These are phyloP conservation scores for Athene cunicularia DNA, from an alignment of 2,113 vertebrate species.

Conservation along the genomic window DNA sequence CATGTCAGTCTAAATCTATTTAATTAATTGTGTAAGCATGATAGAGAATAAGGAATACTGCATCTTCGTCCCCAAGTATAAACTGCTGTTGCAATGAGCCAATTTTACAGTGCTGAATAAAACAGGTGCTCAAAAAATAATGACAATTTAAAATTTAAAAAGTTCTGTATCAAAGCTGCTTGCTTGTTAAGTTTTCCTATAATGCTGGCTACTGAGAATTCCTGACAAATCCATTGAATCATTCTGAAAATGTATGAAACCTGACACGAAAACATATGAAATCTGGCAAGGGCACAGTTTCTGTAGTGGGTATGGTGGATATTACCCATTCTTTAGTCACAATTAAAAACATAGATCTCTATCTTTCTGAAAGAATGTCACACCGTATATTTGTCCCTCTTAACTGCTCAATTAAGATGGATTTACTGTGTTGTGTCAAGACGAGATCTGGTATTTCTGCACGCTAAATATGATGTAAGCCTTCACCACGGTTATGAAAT, in stretches of 20 bases:
- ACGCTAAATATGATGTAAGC: background rate
- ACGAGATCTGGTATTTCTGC: background rate
- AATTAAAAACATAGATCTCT: constrained; percentile 25
- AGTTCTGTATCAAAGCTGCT: constrained; percentile 37
- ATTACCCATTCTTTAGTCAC: background rate
- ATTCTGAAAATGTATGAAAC: background rate
- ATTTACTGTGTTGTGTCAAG: background rate
- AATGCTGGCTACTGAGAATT: constrained; percentile 2
- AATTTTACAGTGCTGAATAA: constrained; percentile 65
- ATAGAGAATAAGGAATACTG: constrained; percentile 72
- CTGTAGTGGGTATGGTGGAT: background rate
- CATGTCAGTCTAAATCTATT: constrained; percentile 49
- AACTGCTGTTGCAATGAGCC: constrained; percentile 34
- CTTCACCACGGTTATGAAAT: background rate
- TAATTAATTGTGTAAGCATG: constrained; percentile 56
- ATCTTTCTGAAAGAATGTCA: background rate
- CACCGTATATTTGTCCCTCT: background rate
- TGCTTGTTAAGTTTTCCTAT: background rate
- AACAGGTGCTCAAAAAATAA: constrained; percentile 53
- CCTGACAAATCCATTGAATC: background rate
- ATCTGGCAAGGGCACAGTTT: constrained; percentile 8
- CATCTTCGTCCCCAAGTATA: constrained; percentile 57
- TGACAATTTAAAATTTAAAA: constrained; percentile 21
- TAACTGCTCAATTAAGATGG: background rate
- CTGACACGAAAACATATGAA: background rate